phyloP scores from a whole-genome alignment of 1,140 invertebrate genomes.

The Brachionus rubens region DNA sequence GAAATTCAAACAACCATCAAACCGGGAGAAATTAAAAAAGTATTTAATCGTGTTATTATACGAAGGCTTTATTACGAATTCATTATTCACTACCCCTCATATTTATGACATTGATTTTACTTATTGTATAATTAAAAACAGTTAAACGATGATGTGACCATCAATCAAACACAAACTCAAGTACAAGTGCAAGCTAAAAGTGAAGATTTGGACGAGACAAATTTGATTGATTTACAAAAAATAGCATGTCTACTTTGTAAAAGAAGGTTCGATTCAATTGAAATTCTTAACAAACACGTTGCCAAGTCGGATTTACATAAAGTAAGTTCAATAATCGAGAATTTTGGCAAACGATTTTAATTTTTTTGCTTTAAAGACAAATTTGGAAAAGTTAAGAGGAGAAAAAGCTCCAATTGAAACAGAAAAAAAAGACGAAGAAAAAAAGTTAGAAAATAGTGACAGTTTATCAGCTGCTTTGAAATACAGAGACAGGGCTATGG shows the following conservation, averaged over 20 bases:
- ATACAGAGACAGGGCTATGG: constrained; percentile 91
- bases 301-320: constrained; percentile 92
- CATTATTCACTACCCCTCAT: too few species aligned
- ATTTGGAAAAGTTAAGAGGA: constrained; percentile 37
- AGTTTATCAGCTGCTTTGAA: constrained; percentile 7
- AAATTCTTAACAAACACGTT: constrained; percentile 82
- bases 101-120: too few species aligned
- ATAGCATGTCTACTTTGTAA: constrained; percentile 92
- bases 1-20: not conserved
- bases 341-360: not conserved
- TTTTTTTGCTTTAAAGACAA: constrained; percentile 1
- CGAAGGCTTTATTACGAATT: not conserved
- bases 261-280: constrained; percentile 82
- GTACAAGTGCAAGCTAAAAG: not conserved
- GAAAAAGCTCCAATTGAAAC: constrained; percentile 18
- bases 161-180: too few species aligned
- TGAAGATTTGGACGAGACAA: constrained; percentile 57
- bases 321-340: constrained; percentile 50
- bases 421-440: not conserved
- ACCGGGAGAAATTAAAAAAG: constrained; percentile 50
- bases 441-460: not conserved
- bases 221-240: constrained; percentile 79
- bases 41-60: constrained; percentile 7
- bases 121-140: not conserved
- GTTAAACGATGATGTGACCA: not conserved